Conservation (phyloP, 2,797 vertebrate genomes). For the Alectoris magna region DNA sequence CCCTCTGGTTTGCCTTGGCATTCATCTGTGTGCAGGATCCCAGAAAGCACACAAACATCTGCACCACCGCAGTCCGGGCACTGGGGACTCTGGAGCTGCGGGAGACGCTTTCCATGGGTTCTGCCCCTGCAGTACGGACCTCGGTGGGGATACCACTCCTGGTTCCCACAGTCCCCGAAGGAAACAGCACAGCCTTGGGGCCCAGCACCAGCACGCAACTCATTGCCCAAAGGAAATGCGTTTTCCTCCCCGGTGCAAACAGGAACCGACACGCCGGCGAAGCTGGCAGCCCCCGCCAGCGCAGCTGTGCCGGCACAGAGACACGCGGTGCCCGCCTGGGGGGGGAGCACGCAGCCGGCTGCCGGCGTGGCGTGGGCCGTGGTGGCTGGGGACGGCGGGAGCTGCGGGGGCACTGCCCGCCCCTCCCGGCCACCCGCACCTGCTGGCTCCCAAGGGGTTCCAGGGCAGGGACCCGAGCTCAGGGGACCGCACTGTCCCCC, state of each 20-base stretch:
- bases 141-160: background rate
- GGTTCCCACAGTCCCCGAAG: background rate
- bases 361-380: rapidly evolving
- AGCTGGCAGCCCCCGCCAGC: background rate
- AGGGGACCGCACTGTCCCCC: background rate
- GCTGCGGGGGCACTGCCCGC: background rate
- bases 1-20: conserved; percentile 22
- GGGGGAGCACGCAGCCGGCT: background rate
- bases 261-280: background rate
- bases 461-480: background rate
- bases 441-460: background rate
- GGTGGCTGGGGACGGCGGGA: background rate
- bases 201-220: background rate
- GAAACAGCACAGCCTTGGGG: background rate
- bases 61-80: background rate
- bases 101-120: background rate
- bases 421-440: rapidly evolving
- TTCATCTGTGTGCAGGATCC: background rate
- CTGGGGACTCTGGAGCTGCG: background rate
- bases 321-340: rapidly evolving
- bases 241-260: background rate
- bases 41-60: background rate
- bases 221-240: background rate
- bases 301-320: background rate
- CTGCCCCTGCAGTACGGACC: background rate